These are phyloP conservation scores for Hoplodrina blanda DNA, from an alignment of 2,888 invertebrate genomes.

Conservation along the genomic window DNA sequence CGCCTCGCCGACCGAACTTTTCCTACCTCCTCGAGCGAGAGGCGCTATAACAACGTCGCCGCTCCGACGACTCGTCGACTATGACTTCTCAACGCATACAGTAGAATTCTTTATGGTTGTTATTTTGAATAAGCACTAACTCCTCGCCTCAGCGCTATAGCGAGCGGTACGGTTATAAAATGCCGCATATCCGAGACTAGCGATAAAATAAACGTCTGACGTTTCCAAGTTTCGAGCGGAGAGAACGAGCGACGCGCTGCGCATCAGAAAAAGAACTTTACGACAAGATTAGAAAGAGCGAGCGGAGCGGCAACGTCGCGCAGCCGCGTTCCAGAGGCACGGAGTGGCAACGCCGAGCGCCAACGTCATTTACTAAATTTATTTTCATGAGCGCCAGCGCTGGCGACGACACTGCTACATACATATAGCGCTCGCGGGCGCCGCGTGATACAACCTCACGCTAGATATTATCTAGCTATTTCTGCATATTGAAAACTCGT, in stretches of 20 bases:
- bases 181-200: slow-evolving; percentile 84
- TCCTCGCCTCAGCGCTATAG: slow-evolving; percentile 74
- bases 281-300: slow-evolving; percentile 91
- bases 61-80: slow-evolving; percentile 70
- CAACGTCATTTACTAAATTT: slow-evolving; percentile 91
- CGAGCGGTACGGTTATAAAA: slow-evolving; percentile 85
- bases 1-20: slow-evolving; percentile 87
- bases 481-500: slow-evolving; percentile 79
- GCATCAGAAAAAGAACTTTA: slow-evolving; percentile 91
- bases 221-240: slow-evolving; percentile 88
- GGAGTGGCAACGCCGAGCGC: slow-evolving; percentile 86
- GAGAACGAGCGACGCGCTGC: slow-evolving; percentile 88
- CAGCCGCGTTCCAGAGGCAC: slow-evolving; percentile 88
- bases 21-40: slow-evolving; percentile 85
- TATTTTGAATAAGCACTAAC: slow-evolving; percentile 86
- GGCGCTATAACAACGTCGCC: slow-evolving; percentile 77
- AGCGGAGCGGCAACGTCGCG: slow-evolving; percentile 88
- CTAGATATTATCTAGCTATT: slow-evolving; percentile 80
- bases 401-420: slow-evolving; percentile 85
- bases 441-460: slow-evolving; percentile 81
- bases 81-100: slow-evolving; percentile 71
- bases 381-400: slow-evolving; percentile 90
- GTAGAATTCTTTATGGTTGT: slow-evolving; percentile 81
- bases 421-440: slow-evolving; percentile 74
- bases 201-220: slow-evolving; percentile 89